Evolutionary conservation across 2,113 vertebrate species (phyloP).

Genomic region (Climacteris rufus): DNA sequence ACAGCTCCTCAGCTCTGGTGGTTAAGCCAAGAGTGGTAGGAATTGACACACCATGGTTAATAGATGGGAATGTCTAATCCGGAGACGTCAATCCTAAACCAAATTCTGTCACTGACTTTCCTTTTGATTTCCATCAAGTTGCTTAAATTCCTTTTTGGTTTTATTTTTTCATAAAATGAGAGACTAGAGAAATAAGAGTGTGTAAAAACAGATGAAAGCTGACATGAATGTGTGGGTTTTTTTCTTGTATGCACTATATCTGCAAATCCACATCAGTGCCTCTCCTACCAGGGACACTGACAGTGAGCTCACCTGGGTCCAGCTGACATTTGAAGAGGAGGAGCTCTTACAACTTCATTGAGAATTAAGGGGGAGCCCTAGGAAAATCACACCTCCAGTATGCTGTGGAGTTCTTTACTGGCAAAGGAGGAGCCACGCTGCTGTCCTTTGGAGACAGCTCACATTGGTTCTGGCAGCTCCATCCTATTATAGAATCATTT

Average conservation of each 20-base stretch:
- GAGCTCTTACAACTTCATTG: not conserved
- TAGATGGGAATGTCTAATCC: not conserved
- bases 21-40: not conserved
- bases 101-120: not conserved
- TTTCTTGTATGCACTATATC: not conserved
- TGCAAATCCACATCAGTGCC: not conserved
- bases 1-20: fast-evolving
- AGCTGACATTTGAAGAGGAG: not conserved
- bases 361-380: not conserved
- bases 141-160: not conserved
- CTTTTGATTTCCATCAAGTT: not conserved
- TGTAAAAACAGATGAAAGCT: not conserved
- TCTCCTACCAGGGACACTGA: not conserved
- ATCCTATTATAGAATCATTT: not conserved
- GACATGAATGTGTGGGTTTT: fast-evolving
- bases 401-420: not conserved
- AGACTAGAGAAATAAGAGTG: not conserved
- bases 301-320: not conserved
- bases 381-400: not conserved
- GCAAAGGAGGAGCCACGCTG: not conserved
- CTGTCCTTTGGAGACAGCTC: not conserved
- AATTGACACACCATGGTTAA: not conserved
- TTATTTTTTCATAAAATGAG: not conserved
- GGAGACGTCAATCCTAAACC: not conserved
- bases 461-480: not conserved